Base-by-base conservation (phyloP, 1,140 invertebrate species). In the Chrysopa pallens region DNA sequence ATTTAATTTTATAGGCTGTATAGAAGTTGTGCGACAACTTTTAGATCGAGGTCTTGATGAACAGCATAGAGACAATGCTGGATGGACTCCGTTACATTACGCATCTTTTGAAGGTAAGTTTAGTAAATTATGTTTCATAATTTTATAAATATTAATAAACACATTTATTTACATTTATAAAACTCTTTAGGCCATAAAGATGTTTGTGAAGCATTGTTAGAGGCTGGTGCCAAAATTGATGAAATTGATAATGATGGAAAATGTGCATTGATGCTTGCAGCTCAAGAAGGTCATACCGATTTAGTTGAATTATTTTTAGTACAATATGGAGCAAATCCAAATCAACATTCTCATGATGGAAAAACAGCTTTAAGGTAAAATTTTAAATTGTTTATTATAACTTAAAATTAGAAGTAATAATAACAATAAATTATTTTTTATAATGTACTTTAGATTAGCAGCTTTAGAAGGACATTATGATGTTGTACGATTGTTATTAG, bases 231-330 rank as follows among this genome's bases (percentile, higher is more conserved):
- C 0, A 79, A 87, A 56, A 76, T 91, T 3, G 86, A 89, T 52
- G 87, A 92, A 55, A 75, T 81, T 6, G 91, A 95, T 59, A 94
- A 94, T 62, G 91, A 96, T 54, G 91, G 90, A 3, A 90, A 91
- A 63, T 85, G 86, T 1, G 78, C 91, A 1, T 61, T 97, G 8
- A 79, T 92, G 58, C 66, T 95, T 12, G 89, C 91, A 0, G 82
- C 88, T 0, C 74, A 93, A 59, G 89, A 92, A 61, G 88, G 89
- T 11, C 86, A 91, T 55, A 70, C 72, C 1, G 60, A 67, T 40
- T 52, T 90, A 9, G 78, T 84, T 1, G 70, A 73, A 45, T 63
- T 74, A 40, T 66, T 91, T 3, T 53, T 90, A n/a, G 73, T 80
- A 45, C 70, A 77, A 39, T 76, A 81, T 59, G 72, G 68, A 28